Base-by-base conservation (phyloP, 2,113 vertebrate species). In the Ellobius talpinus region DNA sequence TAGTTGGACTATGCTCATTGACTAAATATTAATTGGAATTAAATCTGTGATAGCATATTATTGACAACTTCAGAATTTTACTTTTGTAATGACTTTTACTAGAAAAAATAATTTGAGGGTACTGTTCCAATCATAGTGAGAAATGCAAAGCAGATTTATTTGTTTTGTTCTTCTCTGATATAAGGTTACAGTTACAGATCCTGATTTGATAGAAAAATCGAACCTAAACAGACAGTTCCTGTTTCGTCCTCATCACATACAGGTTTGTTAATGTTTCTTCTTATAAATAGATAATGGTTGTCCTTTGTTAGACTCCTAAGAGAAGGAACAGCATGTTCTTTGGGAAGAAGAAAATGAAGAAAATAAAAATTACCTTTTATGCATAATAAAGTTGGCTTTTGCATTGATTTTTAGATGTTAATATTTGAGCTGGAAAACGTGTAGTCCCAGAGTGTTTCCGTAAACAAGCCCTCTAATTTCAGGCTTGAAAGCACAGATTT, bases 161-260 rank as follows among this genome's bases (percentile, higher is more conserved):
- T 84, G 4, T 92, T 65, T 66, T 68, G 1, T 98, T 92, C 52
- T 94, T 24, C 33, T 98, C 95, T 98, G 79, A 90, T 96, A 93
- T 5, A 98, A 99, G 99, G 98, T 99, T 92, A 99, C 99, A 97
- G 98, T 99, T 98, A 99, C 99, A 98, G 99, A 99, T 98, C 99
- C 99, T 94, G 99, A 99, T 98, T 99, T 99, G 97, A 99, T 99
- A 97, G 99, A 99, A 98, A 99, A 99, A 98, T 99, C 99, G 68
- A 99, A 99, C 98, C 98, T 99, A 96, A 99, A 99, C 97, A 99
- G 99, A 55, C 99, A 99, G 98, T 99, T 99, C 98, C 99, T 99
- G 72, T 99, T 99, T 97, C 99, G 99, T 98, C 99, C 99, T 91
- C 99, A 99, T 96, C 99, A 99, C 95, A 99, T 99, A 98, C 99